Conservation (phyloP, 2,888 invertebrate species). For the Argyresthia albistria region DNA sequence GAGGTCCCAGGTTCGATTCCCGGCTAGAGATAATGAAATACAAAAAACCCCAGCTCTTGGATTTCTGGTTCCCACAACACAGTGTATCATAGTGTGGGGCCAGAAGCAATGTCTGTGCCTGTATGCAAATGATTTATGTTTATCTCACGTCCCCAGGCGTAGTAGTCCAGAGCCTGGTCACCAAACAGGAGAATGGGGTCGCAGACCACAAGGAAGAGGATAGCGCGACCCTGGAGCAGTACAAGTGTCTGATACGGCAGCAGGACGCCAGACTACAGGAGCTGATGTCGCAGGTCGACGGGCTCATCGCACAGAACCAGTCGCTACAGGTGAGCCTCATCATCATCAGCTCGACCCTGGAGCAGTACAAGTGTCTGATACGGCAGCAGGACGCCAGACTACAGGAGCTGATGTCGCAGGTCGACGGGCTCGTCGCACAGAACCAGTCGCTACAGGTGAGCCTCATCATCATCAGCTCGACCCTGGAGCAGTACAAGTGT, state of each 20-base stretch:
- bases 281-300: slow-evolving; percentile 57
- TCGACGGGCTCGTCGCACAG: slow-evolving; percentile 50
- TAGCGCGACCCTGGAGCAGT: slow-evolving; percentile 77
- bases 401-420: slow-evolving; percentile 65
- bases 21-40: too few species aligned
- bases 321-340: slow-evolving; percentile 46
- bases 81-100: too few species aligned
- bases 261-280: slow-evolving; percentile 83
- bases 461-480: slow-evolving; percentile 46
- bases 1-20: too few species aligned
- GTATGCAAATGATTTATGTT: too few species aligned
- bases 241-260: slow-evolving; percentile 92
- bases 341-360: slow-evolving; percentile 68
- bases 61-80: too few species aligned
- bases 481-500: slow-evolving; percentile 86
- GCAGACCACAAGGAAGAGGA: slow-evolving; percentile 27
- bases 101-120: too few species aligned
- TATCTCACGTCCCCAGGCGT: slow-evolving; percentile 29
- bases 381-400: slow-evolving; percentile 87
- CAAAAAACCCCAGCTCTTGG: too few species aligned
- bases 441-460: slow-evolving; percentile 49
- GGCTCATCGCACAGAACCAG: slow-evolving; percentile 42
- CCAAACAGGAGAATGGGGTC: slow-evolving; percentile 24
- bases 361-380: slow-evolving; percentile 92
- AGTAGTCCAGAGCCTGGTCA: slow-evolving; percentile 33